Conservation (phyloP, 2,888 invertebrate genomes). For the Piscicola geometra region DNA sequence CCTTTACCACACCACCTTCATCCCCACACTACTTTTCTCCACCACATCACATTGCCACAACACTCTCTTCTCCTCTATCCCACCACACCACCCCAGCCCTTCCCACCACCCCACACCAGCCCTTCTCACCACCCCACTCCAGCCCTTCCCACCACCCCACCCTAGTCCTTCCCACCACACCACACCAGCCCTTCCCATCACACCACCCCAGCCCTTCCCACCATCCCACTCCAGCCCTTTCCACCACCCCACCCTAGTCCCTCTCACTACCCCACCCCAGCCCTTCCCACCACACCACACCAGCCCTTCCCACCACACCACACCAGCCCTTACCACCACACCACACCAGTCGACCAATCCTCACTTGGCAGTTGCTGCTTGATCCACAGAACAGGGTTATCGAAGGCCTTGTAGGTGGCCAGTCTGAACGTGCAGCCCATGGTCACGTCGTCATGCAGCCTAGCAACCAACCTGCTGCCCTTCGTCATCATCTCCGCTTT, state of each 20-base stretch:
- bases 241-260: background rate
- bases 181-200: too few relatives aligned
- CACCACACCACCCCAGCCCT: too few relatives aligned
- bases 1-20: too few relatives aligned
- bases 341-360: too few relatives aligned
- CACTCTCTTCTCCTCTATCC: too few relatives aligned
- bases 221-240: background rate
- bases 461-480: background rate
- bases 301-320: background rate
- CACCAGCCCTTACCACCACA: background rate
- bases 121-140: too few relatives aligned
- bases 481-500: constrained; percentile 22
- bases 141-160: too few relatives aligned
- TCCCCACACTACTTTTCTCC: too few relatives aligned
- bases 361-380: constrained; percentile 23
- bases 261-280: background rate
- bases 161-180: too few relatives aligned
- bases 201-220: too few relatives aligned
- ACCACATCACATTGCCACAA: too few relatives aligned
- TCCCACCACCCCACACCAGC: too few relatives aligned
- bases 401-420: constrained; percentile 15
- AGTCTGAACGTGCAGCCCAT: constrained; percentile 23
- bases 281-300: background rate
- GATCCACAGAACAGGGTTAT: constrained; percentile 26
- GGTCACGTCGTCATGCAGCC: background rate